phyloP scores from a whole-genome alignment of 2,888 invertebrate species.

The Mylabris sibirica region DNA sequence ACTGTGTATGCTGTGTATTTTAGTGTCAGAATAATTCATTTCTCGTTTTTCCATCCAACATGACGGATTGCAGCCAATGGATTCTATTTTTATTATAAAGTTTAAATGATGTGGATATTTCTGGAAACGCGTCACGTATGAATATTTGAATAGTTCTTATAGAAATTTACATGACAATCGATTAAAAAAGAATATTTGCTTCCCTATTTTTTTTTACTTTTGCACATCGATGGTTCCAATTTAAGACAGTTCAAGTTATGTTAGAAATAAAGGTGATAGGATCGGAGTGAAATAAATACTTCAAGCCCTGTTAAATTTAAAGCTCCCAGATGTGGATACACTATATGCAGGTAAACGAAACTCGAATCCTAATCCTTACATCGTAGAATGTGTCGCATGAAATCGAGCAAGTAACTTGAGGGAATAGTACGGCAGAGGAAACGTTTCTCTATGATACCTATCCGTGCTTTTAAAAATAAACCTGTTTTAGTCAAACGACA shows the following conservation, averaged over 20 bases:
- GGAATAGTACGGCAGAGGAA: conserved; percentile 8
- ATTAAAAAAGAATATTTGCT: background rate
- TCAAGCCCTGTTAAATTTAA: conserved; percentile 10
- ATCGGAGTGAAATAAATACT: conserved; percentile 9
- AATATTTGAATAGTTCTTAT: conserved; percentile 1
- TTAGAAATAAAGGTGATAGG: background rate
- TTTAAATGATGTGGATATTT: conserved; percentile 11
- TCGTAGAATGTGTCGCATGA: conserved; percentile 6
- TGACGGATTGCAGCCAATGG: conserved; percentile 52
- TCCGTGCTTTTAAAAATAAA: conserved; percentile 12
- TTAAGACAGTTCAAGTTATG: background rate
- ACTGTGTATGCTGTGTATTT: conserved; percentile 33
- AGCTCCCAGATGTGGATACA: conserved; percentile 5
- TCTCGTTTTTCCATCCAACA: conserved; percentile 47
- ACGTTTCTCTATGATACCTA: background rate
- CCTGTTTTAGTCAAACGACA: background rate
- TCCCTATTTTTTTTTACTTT: background rate
- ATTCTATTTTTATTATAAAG: conserved; percentile 34
- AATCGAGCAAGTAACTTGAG: conserved; percentile 2
- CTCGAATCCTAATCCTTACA: conserved; percentile 1
- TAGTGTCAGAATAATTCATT: conserved; percentile 51
- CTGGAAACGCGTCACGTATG: conserved; percentile 8
- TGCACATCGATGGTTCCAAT: background rate
- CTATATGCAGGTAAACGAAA: conserved; percentile 3
- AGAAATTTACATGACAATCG: conserved; percentile 7